Evolutionary conservation across 2,888 invertebrate genomes (phyloP).

Genomic region (Trisateles emortualis): DNA sequence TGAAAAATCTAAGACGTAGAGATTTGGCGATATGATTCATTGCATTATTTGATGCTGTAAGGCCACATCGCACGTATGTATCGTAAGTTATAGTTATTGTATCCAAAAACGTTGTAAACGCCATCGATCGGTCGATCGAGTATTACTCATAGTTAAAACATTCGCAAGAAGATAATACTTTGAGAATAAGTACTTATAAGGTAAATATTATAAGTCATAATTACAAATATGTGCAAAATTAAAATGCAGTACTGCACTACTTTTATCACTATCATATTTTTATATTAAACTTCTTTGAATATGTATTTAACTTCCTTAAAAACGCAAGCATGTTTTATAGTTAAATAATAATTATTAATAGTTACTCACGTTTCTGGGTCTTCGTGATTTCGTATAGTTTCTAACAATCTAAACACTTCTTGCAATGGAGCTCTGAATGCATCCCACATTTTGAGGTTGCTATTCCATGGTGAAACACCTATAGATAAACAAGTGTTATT

Average conservation of each 20-base stretch:
- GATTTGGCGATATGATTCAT: neutral
- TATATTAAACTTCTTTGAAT: too few species aligned
- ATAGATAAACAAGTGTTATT: slow-evolving; percentile 57
- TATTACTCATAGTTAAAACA: too few species aligned
- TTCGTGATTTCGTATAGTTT: slow-evolving; percentile 94
- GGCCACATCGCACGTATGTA: neutral
- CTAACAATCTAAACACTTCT: slow-evolving; percentile 95
- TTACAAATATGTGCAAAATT: too few species aligned
- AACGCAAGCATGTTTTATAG: neutral
- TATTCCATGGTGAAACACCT: slow-evolving; percentile 95
- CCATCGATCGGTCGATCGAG: too few species aligned
- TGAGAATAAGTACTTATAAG: too few species aligned
- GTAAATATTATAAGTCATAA: too few species aligned
- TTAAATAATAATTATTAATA: neutral
- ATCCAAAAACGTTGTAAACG: too few species aligned
- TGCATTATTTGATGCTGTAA: neutral
- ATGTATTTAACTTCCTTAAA: too few species aligned
- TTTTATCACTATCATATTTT: too few species aligned
- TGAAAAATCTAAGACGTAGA: neutral
- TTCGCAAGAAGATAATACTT: too few species aligned
- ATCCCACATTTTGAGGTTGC: slow-evolving; percentile 93
- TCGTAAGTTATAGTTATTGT: too few species aligned
- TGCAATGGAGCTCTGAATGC: slow-evolving; percentile 96
- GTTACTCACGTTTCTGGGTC: slow-evolving; percentile 88
- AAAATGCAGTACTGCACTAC: too few species aligned